These are phyloP conservation scores for Tetragonula clypearis DNA, from an alignment of 1,140 invertebrate species.

Conservation along the genomic window DNA sequence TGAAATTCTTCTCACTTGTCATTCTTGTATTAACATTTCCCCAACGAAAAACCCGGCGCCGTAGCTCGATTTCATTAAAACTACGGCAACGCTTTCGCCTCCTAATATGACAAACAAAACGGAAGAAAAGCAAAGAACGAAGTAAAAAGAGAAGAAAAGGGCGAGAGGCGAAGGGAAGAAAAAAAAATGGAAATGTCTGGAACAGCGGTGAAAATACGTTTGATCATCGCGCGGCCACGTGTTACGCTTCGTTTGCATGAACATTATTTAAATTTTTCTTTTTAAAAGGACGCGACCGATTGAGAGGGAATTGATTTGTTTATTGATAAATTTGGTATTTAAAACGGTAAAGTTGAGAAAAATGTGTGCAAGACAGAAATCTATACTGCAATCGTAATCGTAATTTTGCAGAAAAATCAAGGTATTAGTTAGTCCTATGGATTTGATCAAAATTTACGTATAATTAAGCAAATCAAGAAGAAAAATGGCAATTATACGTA, in stretches of 20 bases:
- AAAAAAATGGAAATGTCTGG: background rate
- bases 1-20: constrained; percentile 45
- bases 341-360: background rate
- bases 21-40: constrained; percentile 42
- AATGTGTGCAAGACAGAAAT: background rate
- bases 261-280: background rate
- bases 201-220: constrained; percentile 1
- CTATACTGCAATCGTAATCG: background rate
- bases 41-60: background rate
- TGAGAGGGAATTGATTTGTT: background rate
- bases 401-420: background rate
- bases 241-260: background rate
- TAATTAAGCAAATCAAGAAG: too few relatives aligned
- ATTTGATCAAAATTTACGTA: too few relatives aligned
- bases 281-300: too few relatives aligned
- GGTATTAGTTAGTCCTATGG: too few relatives aligned
- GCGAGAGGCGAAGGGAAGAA: too few relatives aligned
- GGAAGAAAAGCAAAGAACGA: background rate
- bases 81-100: constrained; percentile 21
- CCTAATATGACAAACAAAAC: constrained; percentile 33
- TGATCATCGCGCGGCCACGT: background rate
- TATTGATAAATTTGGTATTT: too few relatives aligned
- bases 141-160: too few relatives aligned
- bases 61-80: constrained; percentile 31
- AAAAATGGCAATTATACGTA: too few relatives aligned